These are phyloP conservation scores for Amphibalanus amphitrite DNA, from an alignment of 1,140 invertebrate species.

Conservation along the genomic window DNA sequence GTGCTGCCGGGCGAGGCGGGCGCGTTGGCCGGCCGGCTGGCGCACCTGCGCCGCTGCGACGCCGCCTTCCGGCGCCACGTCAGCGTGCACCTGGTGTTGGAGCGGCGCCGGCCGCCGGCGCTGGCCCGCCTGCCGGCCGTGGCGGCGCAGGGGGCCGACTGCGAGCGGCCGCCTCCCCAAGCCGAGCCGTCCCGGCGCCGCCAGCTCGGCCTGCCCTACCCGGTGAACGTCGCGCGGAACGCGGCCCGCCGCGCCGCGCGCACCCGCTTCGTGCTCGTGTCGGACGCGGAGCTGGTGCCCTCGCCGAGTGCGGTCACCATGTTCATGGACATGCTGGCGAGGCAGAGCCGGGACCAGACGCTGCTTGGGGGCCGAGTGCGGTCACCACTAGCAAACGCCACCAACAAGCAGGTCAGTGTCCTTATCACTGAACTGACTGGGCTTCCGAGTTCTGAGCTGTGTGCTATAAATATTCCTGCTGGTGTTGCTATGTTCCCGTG, in stretches of 20 bases:
- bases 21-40: constrained; percentile 47
- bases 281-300: constrained; percentile 75
- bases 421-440: too few species aligned
- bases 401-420: too few species aligned
- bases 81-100: constrained; percentile 21
- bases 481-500: too few species aligned
- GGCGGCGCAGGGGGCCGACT: constrained; percentile 43
- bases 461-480: too few species aligned
- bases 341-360: too few species aligned
- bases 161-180: constrained; percentile 55
- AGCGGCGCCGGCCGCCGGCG: constrained; percentile 26
- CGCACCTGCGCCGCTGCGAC: constrained; percentile 51
- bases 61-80: constrained; percentile 50
- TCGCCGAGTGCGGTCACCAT: constrained; percentile 30
- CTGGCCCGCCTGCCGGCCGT: constrained; percentile 52
- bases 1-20: constrained; percentile 39
- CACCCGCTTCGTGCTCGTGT: constrained; percentile 66
- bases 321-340: constrained; percentile 18
- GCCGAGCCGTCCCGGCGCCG: constrained; percentile 42
- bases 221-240: constrained; percentile 72
- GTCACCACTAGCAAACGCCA: constrained; percentile 27
- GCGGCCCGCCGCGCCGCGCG: constrained; percentile 59
- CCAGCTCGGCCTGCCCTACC: constrained; percentile 58
- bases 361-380: constrained; percentile 3
- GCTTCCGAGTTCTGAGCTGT: too few species aligned